These are phyloP conservation scores for Amblyopsis hoosieri DNA, from an alignment of 2,797 vertebrate genomes.

Conservation along the genomic window DNA sequence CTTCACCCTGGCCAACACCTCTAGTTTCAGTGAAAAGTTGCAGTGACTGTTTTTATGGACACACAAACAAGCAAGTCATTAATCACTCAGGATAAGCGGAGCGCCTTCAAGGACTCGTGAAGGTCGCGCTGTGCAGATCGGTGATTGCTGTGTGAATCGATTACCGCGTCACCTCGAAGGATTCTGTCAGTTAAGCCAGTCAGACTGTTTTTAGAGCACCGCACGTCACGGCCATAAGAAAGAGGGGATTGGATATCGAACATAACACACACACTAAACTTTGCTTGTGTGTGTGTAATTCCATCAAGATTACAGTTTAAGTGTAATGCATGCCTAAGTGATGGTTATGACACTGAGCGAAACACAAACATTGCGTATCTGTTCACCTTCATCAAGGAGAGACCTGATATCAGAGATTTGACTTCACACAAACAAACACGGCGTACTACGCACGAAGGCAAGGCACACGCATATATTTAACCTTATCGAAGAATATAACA, in stretches of 20 bases:
- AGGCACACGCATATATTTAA: too few relatives aligned
- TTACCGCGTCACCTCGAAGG: conserved; percentile 62
- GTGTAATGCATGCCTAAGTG: too few relatives aligned
- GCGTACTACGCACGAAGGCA: too few relatives aligned
- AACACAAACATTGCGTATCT: neutral
- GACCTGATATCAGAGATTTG: too few relatives aligned
- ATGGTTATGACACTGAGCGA: too few relatives aligned
- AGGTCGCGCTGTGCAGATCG: conserved; percentile 65
- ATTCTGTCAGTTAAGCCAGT: conserved; percentile 58
- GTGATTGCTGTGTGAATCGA: conserved; percentile 74
- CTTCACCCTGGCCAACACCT: neutral
- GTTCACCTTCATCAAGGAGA: neutral
- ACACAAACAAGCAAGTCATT: conserved; percentile 56
- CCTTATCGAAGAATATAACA: neutral
- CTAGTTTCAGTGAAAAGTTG: conserved; percentile 1
- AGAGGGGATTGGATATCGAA: conserved; percentile 31
- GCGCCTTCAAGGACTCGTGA: conserved; percentile 70
- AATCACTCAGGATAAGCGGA: conserved; percentile 55
- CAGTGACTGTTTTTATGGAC: conserved; percentile 43
- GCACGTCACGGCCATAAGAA: conserved; percentile 12
- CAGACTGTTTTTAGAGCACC: conserved; percentile 29
- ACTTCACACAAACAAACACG: too few relatives aligned
- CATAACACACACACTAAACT: conserved; percentile 10
- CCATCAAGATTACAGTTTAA: too few relatives aligned
- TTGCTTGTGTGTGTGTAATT: neutral